Base-by-base conservation (phyloP, 1,140 invertebrate genomes). In the Propsilocerus akamusi region DNA sequence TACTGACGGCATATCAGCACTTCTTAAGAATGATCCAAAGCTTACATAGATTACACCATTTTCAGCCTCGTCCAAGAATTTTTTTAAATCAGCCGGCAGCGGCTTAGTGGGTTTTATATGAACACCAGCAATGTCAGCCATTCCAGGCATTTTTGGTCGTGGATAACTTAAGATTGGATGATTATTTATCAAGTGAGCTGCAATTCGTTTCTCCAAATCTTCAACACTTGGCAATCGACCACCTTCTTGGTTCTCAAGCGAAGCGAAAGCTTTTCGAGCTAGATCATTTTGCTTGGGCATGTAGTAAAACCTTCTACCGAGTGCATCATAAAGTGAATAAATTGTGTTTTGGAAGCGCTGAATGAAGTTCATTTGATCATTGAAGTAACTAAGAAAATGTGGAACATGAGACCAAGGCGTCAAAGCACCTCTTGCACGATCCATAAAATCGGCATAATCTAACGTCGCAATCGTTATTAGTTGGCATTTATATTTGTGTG, bases 21-120 rank as follows among this genome's bases (percentile, higher is more conserved):
- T 71, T 58, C 71, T 66, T 54, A 74, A 62, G 58, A 72, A 73
- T 32, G 73, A 74, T 14, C 77, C 77, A 48, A 79, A 59, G 51
- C 70, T 74, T 54, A 78, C 74, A 53, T 74, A 75, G 55, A 79
- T 72, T 12, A 69, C 68, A 1, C 75, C 75, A 30, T 76, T 56
- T 4, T 56, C 61, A 48, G 74, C 65, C 25, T 62, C 64, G 46
- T 75, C 68, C 14, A 77, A 53, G 53, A 75, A 75, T 5, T 58
- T 53, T 52, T 71, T 49, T 3, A 66, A 49, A 22, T 69, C 60
- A 52, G 55, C 20, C 3, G 71, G 65, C 52, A 72, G 50, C 25
- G 59, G 51, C 49, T 68, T 65, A 4, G 58, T 54, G 25, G 53
- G 51, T 51, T 63, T 58, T 22, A 68, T 66, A 53, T 74, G 72